Evolutionary conservation across 2,113 vertebrate species (phyloP).

Genomic region (Apus apus): DNA sequence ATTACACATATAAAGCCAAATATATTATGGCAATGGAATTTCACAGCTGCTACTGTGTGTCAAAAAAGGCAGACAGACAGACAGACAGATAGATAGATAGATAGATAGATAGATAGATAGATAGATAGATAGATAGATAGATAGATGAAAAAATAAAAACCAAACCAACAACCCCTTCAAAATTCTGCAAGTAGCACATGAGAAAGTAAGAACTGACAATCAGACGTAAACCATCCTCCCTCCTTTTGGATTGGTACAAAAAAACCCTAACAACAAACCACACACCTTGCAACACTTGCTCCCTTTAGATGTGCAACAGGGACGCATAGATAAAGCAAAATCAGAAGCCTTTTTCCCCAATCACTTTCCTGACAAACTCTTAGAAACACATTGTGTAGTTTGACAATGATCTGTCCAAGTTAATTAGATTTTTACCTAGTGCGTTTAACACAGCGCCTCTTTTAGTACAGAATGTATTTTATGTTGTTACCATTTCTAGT

Average conservation of each 20-base stretch:
- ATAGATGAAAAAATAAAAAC: too few relatives aligned
- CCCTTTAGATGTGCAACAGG: not conserved
- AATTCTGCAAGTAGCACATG: not conserved
- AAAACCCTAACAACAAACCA: not conserved
- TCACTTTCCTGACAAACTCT: not conserved
- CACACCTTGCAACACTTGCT: not conserved
- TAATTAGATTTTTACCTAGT: not conserved
- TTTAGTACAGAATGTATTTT: not conserved
- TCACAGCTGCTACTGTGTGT: not conserved
- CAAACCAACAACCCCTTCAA: not conserved
- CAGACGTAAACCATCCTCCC: not conserved
- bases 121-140: too few relatives aligned
- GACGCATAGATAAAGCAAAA: not conserved
- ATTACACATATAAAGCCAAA: not conserved
- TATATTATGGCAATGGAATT: not conserved
- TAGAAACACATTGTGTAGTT: not conserved
- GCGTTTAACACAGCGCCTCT: rapidly evolving
- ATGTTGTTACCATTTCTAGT: not conserved
- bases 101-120: too few relatives aligned
- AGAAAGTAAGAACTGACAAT: not conserved
- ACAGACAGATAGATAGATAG: too few relatives aligned
- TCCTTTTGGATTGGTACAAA: not conserved
- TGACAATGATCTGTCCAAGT: not conserved
- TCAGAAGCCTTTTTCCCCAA: not conserved
- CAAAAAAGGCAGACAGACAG: not conserved